phyloP scores from a whole-genome alignment of 2,113 vertebrate genomes.

The Sander vitreus region DNA sequence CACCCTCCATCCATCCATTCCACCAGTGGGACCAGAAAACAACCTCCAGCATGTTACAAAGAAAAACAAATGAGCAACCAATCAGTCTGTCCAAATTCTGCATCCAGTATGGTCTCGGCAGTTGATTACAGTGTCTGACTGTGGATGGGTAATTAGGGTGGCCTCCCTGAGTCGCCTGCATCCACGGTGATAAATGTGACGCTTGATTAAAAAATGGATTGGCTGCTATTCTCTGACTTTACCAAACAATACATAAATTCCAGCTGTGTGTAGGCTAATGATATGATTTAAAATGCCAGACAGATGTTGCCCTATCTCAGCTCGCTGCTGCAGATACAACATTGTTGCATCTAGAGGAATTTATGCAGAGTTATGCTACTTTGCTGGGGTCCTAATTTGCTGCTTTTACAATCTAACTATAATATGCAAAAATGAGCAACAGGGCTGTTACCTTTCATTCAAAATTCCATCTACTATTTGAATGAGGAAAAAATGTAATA shows the following conservation, averaged over 20 bases:
- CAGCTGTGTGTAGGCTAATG: slow-evolving; percentile 20
- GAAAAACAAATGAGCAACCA: slow-evolving; percentile 61
- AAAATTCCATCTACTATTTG: background rate
- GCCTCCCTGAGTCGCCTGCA: slow-evolving; percentile 53
- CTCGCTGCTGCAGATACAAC: slow-evolving; percentile 13
- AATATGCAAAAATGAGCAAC: background rate
- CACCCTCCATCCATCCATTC: slow-evolving; percentile 44
- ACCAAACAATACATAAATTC: slow-evolving; percentile 56
- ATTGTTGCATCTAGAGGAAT: slow-evolving; percentile 38
- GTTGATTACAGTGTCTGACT: slow-evolving; percentile 71
- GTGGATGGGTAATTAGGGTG: slow-evolving; percentile 68
- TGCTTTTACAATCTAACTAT: background rate
- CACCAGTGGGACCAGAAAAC: slow-evolving; percentile 39
- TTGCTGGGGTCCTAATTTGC: background rate
- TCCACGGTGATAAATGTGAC: slow-evolving; percentile 68
- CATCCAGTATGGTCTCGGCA: slow-evolving; percentile 32
- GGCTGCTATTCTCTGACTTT: slow-evolving; percentile 12
- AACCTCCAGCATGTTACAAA: slow-evolving; percentile 42
- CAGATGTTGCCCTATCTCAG: slow-evolving; percentile 32
- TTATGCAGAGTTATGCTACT: background rate
- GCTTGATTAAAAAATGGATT: slow-evolving; percentile 69
- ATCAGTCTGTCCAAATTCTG: slow-evolving; percentile 58
- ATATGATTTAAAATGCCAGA: slow-evolving; percentile 48
- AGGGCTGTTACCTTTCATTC: background rate
- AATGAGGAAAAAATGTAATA: background rate